Evolutionary conservation across 53 echinoderm and acorn worm species (phyloP).

Genomic region (Pentamera pediparva): DNA sequence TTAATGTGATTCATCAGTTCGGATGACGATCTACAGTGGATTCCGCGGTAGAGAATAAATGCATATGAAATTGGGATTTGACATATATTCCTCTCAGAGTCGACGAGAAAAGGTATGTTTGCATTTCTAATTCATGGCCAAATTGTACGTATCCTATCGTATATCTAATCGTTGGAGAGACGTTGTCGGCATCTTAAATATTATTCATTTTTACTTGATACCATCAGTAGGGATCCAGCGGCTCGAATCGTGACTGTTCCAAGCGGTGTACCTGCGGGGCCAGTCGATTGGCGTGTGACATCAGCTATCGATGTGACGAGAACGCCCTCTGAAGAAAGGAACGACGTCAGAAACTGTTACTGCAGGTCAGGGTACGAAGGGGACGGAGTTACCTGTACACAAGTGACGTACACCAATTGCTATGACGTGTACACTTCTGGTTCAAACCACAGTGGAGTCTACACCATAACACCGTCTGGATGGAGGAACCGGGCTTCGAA

Average conservation of each 20-base stretch:
- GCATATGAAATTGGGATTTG: too few relatives aligned
- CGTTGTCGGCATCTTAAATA: neutral
- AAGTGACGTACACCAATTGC: neutral
- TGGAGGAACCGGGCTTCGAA: slow-evolving; percentile 14
- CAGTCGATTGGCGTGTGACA: neutral
- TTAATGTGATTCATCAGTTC: too few relatives aligned
- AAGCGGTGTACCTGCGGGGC: neutral
- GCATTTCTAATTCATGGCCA: neutral
- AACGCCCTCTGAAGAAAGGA: neutral
- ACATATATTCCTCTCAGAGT: too few relatives aligned
- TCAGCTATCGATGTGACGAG: neutral
- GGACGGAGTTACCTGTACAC: neutral
- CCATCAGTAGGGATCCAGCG: neutral
- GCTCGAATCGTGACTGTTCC: neutral
- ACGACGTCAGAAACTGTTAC: neutral
- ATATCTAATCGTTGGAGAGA: too few relatives aligned
- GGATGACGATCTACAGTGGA: too few relatives aligned
- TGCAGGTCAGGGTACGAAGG: neutral
- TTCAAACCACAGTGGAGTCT: neutral
- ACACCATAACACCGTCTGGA: slow-evolving; percentile 12
- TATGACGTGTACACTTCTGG: neutral
- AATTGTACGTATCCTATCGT: too few relatives aligned
- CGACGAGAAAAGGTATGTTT: neutral
- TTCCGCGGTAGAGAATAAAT: too few relatives aligned
- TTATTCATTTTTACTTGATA: neutral